Evolutionary conservation across 2,797 vertebrate genomes (phyloP), one percentile per base, ranked within the genome.

Genomic region (Toxotes lorentzi): DNA sequence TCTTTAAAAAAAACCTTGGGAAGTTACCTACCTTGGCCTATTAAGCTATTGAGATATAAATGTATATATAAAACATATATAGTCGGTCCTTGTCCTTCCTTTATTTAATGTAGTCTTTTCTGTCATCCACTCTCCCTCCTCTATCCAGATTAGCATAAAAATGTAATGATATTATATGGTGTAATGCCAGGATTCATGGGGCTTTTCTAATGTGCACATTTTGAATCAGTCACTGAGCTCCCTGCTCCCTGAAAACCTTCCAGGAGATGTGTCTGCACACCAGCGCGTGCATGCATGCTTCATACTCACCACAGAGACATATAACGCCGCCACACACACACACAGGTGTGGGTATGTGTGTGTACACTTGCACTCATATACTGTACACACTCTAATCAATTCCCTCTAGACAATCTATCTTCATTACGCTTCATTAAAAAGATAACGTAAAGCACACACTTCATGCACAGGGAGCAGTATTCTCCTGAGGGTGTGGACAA

Each of bases 381-480:
- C 23, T 38, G 51, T 54, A 66, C 72, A 70, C 58, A 59, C 47
- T 71, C 57, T 54, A 76, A 73, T 76, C 66, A 79, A 51, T 70
- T 79, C 77, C 76, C 82, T 30, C 27, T 1, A 54, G 73, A 86
- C 34, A 27, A 80, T 90, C 76, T 71, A 13, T 86, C 80, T 85
- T 85, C 66, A 90, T 87, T 88, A 83, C 1, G 27, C 86, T 78
- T 86, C 76, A 88, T 90, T 88, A 87, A 78, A 80, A 60, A 80
- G 87, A 89, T 89, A 87, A 82, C 69, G 74, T 62, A 48, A 86
- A 40, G 53, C 51, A 21, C 53, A 32, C 84, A 48, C 40, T 76
- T 70, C 17, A 8, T 58, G 41, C 43, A 34, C 63, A 60, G 54
- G 57, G 68, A 62, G 54, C 54, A 13, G 17, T 81, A 63, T 63